phyloP scores from a whole-genome alignment of 2,797 vertebrate genomes.

The Cirrhinus molitorella region DNA sequence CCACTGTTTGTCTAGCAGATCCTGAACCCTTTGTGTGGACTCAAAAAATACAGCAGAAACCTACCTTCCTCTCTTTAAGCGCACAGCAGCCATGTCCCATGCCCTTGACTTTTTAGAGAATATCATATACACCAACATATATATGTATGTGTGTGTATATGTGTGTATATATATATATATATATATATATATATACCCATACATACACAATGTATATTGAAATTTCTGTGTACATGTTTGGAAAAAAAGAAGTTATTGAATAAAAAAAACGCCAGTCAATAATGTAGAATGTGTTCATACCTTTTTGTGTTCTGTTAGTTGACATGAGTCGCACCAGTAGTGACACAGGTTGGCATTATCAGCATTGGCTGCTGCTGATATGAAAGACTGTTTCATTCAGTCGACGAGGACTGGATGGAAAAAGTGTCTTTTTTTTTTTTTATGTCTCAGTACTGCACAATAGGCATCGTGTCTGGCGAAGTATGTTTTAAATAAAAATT shows the following conservation, averaged over 20 bases:
- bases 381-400: background rate
- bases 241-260: constrained; percentile 77
- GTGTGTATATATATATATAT: background rate
- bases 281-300: constrained; percentile 68
- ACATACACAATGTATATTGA: constrained; percentile 81
- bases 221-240: constrained; percentile 83
- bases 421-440: background rate
- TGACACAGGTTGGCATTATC: background rate
- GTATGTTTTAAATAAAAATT: constrained; percentile 29
- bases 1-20: constrained; percentile 60
- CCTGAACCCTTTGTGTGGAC: constrained; percentile 63
- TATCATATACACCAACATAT: constrained; percentile 58
- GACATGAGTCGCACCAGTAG: background rate
- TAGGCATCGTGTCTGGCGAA: constrained; percentile 11
- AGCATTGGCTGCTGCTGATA: background rate
- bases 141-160: background rate
- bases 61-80: constrained; percentile 74
- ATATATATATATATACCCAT: background rate
- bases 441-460: constrained; percentile 25
- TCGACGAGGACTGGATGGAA: background rate
- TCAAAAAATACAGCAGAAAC: constrained; percentile 66
- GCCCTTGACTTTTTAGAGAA: constrained; percentile 82
- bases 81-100: constrained; percentile 80
- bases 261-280: constrained; percentile 78
- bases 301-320: constrained; percentile 36